These are phyloP conservation scores for Cyprinodon variegatus DNA, from an alignment of 2,113 vertebrate genomes.

Conservation along the genomic window DNA sequence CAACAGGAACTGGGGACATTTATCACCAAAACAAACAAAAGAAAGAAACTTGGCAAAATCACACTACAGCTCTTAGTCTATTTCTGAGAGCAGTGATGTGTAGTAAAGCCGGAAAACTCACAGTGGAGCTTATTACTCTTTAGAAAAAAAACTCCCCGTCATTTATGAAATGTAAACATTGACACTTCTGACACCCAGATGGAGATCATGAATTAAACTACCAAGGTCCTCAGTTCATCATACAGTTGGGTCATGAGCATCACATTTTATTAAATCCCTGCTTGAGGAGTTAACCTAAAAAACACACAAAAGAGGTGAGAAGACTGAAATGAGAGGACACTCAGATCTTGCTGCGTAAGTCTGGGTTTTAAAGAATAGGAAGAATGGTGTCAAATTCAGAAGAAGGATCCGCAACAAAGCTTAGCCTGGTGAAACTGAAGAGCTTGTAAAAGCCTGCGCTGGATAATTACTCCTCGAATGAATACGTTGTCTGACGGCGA, in stretches of 20 bases:
- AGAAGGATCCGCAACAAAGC: conserved; percentile 1
- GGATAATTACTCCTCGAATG: conserved; percentile 43
- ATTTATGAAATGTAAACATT: conserved; percentile 81
- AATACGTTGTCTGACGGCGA: conserved; percentile 26
- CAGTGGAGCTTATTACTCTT: conserved; percentile 56
- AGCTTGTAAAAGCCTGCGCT: conserved; percentile 20
- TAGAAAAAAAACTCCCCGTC: conserved; percentile 71
- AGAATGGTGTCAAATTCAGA: not conserved
- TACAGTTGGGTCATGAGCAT: conserved; percentile 41
- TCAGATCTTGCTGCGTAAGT: conserved; percentile 2
- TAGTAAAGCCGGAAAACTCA: conserved; percentile 62
- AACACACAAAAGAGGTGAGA: conserved; percentile 5
- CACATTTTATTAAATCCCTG: conserved; percentile 47
- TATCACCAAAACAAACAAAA: conserved; percentile 45
- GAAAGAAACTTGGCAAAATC: conserved; percentile 6
- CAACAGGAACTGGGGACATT: conserved; percentile 55
- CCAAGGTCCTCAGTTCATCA: conserved; percentile 49
- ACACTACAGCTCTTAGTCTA: conserved; percentile 27
- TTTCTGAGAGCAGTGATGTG: conserved; percentile 30
- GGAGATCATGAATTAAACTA: conserved; percentile 67
- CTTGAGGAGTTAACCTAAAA: conserved; percentile 16
- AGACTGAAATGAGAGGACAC: conserved; percentile 5
- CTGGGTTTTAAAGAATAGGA: not conserved
- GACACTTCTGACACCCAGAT: conserved; percentile 72
- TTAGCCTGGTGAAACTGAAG: conserved; percentile 1